phyloP scores from a whole-genome alignment of 2,797 vertebrate genomes.

The Parotocinclus haroldoi region DNA sequence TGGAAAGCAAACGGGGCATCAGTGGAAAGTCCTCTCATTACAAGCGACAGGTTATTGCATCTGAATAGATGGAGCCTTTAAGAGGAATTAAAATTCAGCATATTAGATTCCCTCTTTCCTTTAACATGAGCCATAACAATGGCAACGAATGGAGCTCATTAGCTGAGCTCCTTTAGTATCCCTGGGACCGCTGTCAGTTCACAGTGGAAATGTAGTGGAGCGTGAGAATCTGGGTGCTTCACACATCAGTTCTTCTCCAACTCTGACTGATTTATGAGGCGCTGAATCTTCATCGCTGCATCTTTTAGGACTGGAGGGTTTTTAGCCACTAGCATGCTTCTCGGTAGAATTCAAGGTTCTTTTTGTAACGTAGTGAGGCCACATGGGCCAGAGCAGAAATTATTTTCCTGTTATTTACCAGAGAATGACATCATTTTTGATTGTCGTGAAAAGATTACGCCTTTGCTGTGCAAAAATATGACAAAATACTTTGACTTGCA shows the following conservation, averaged over 20 bases:
- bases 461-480: not conserved
- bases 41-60: slow-evolving; percentile 50
- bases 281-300: slow-evolving; percentile 12
- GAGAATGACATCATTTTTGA: slow-evolving; percentile 2
- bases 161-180: slow-evolving; percentile 39
- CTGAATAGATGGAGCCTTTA: slow-evolving; percentile 48
- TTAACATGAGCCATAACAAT: slow-evolving; percentile 49
- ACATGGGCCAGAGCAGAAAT: slow-evolving; percentile 8
- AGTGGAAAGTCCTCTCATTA: slow-evolving; percentile 56
- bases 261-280: slow-evolving; percentile 29
- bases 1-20: slow-evolving; percentile 47
- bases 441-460: slow-evolving; percentile 2
- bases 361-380: not conserved
- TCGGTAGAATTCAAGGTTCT: not conserved
- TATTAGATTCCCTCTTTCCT: slow-evolving; percentile 51
- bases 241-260: slow-evolving; percentile 33
- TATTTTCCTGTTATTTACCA: slow-evolving; percentile 6
- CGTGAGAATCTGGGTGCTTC: slow-evolving; percentile 25
- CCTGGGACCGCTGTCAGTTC: slow-evolving; percentile 42
- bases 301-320: slow-evolving; percentile 21
- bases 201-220: slow-evolving; percentile 48
- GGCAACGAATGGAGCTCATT: slow-evolving; percentile 51
- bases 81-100: slow-evolving; percentile 57
- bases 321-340: slow-evolving; percentile 13
- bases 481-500: not conserved